Evolutionary conservation across 2,888 invertebrate genomes (phyloP).

Genomic region (Limnephilus auricula): DNA sequence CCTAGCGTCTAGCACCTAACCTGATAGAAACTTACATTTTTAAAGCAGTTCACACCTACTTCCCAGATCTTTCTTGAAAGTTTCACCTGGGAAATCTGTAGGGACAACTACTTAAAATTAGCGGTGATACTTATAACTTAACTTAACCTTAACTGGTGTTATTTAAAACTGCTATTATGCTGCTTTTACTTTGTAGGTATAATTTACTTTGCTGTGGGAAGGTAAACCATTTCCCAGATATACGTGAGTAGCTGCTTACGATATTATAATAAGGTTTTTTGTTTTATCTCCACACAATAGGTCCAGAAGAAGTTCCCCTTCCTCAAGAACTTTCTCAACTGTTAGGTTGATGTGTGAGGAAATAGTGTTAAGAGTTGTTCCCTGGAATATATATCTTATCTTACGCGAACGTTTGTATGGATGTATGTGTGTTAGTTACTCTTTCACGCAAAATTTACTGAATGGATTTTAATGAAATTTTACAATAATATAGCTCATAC

Average conservation of each 20-base stretch:
- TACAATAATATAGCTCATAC: too few relatives aligned
- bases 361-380: not conserved
- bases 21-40: constrained; percentile 59
- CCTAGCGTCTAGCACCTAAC: not conserved
- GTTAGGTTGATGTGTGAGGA: not conserved
- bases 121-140: not conserved
- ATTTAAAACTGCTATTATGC: not conserved
- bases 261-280: too few relatives aligned
- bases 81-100: constrained; percentile 21
- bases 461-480: too few relatives aligned
- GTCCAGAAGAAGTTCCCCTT: too few relatives aligned
- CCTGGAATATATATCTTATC: too few relatives aligned
- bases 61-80: constrained; percentile 22
- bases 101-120: constrained; percentile 30
- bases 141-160: not conserved
- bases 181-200: not conserved
- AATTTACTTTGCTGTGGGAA: not conserved
- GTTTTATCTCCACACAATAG: too few relatives aligned
- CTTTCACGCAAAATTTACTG: too few relatives aligned
- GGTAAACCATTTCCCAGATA: not conserved
- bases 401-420: too few relatives aligned
- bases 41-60: constrained; percentile 63
- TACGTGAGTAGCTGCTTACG: not conserved
- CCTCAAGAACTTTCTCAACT: too few relatives aligned
- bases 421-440: too few relatives aligned